Percentiles rank a stretch among this genome's conserved stretches.
Evolutionary conservation across 2,797 vertebrate species (phyloP).

Genomic region (Cryptoprocta ferox): DNA sequence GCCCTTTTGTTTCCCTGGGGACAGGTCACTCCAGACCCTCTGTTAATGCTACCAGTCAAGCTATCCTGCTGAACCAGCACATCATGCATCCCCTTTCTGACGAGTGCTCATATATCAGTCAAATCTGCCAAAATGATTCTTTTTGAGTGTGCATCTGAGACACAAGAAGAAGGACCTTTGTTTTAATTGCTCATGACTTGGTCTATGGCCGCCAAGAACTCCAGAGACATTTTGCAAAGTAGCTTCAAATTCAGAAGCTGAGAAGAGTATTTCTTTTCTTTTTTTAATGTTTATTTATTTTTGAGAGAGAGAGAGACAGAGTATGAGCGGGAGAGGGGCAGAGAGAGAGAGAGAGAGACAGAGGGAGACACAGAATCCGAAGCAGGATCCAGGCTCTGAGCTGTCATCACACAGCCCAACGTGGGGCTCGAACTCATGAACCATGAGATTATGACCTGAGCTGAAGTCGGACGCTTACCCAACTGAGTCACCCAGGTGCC

Average conservation of each 20-base stretch:
- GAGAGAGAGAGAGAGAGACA: too few species aligned
- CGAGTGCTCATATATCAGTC: neutral
- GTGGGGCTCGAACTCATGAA: too few species aligned
- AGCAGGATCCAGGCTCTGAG: too few species aligned
- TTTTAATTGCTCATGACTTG: neutral
- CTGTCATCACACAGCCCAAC: too few species aligned
- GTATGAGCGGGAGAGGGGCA: too few species aligned
- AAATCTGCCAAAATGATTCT: constrained; percentile 32
- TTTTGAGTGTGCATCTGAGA: constrained; percentile 39
- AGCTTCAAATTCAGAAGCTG: constrained; percentile 50
- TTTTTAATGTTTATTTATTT: too few species aligned
- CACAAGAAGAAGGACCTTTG: neutral
- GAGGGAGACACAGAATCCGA: too few species aligned
- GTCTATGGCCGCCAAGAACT: constrained; percentile 35
- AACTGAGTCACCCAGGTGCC: too few species aligned
- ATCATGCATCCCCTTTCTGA: neutral
- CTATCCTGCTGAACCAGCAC: neutral
- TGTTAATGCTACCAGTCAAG: neutral
- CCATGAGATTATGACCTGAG: too few species aligned
- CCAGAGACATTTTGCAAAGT: constrained; percentile 21
- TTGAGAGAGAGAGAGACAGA: too few species aligned
- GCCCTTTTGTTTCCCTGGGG: constrained; percentile 8
- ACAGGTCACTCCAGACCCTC: constrained; percentile 41
- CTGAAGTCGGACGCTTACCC: too few species aligned
- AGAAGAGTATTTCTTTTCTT: neutral